A percentile compares a stretch with the other conserved stretches of the same genome.
Evolutionary conservation across 2,888 invertebrate genomes (phyloP).

Genomic region (Leucozona laternaria): DNA sequence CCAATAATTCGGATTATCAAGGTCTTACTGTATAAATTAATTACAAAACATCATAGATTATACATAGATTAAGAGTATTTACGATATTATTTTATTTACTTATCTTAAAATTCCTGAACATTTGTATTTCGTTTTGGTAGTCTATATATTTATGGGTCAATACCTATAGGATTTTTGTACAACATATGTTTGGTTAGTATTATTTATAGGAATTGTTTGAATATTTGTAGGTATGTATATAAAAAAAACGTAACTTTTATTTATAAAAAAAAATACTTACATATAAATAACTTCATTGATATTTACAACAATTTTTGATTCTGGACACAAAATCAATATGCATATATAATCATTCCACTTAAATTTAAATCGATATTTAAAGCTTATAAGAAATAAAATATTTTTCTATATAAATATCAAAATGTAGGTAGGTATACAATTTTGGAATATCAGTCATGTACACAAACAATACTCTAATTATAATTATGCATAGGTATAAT

Average conservation of each 20-base stretch:
- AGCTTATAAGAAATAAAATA: slow-evolving; percentile 61
- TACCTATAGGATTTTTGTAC: slow-evolving; percentile 3
- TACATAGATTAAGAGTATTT: too few species aligned
- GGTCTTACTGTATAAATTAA: too few species aligned
- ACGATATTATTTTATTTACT: neutral
- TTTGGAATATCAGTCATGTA: slow-evolving; percentile 68
- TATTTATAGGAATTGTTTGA: neutral
- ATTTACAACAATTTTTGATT: slow-evolving; percentile 45
- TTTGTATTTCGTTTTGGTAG: neutral
- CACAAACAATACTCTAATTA: slow-evolving; percentile 25
- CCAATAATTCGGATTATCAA: too few species aligned
- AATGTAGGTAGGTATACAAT: slow-evolving; percentile 35
- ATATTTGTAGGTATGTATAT: neutral
- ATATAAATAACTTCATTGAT: slow-evolving; percentile 1
- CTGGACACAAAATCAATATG: neutral
- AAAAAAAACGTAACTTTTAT: slow-evolving; percentile 55
- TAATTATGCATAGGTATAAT: slow-evolving; percentile 1
- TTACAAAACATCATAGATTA: too few species aligned
- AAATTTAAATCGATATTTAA: slow-evolving; percentile 47
- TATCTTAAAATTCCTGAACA: slow-evolving; percentile 2
- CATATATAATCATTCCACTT: neutral
- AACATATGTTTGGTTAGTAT: neutral
- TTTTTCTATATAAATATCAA: slow-evolving; percentile 48
- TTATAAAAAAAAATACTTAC: slow-evolving; percentile 28
- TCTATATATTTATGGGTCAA: neutral